Conservation (phyloP, 2,113 vertebrate genomes). For the Dendropsophus ebraccatus region DNA sequence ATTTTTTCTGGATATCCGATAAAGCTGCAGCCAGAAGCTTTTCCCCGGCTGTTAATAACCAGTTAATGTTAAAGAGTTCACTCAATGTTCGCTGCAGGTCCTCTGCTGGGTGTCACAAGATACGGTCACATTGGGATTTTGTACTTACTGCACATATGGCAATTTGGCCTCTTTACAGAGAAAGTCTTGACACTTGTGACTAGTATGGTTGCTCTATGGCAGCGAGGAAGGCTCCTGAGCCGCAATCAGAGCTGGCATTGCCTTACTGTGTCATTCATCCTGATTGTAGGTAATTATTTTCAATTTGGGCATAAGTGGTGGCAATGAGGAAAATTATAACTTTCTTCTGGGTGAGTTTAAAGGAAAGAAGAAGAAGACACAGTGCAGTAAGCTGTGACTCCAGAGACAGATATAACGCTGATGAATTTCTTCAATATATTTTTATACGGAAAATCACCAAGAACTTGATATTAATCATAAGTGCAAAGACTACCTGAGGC, state of each 20-base stretch:
- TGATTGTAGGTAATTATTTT: neutral
- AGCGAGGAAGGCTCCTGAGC: neutral
- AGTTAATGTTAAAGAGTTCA: neutral
- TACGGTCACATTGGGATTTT: neutral
- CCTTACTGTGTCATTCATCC: neutral
- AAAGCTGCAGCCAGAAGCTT: neutral
- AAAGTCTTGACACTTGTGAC: neutral
- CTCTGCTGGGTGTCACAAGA: neutral
- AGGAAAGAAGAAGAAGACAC: neutral
- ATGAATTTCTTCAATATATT: constrained; percentile 53
- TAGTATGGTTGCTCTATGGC: neutral
- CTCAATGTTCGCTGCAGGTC: neutral
- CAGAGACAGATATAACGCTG: neutral
- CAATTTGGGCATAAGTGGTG: neutral
- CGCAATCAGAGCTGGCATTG: neutral
- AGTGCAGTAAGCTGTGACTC: neutral
- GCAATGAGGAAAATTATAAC: neutral
- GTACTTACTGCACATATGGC: neutral
- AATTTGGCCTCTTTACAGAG: neutral
- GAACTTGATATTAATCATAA: constrained; percentile 34
- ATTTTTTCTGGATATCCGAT: constrained; percentile 4
- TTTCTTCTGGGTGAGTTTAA: neutral
- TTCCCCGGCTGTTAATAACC: constrained; percentile 24
- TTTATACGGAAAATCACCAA: constrained; percentile 30
- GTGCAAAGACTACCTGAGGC: constrained; percentile 26